Base-by-base conservation (phyloP, 2,797 vertebrate species). In the Lepus townsendii region DNA sequence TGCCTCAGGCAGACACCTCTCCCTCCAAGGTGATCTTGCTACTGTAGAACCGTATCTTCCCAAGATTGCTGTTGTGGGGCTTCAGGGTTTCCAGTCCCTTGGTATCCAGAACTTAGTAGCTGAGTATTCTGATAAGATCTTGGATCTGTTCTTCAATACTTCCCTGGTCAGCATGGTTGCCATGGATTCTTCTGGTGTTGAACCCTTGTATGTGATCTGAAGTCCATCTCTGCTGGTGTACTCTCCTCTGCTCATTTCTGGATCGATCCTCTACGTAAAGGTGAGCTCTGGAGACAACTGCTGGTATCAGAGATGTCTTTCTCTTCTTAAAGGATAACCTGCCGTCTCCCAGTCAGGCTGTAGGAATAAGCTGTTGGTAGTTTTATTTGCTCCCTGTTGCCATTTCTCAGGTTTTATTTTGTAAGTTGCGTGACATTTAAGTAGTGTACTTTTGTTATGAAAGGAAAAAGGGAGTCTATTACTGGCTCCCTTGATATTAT, bases 341-440 rank as follows among this genome's bases (percentile, higher is more conserved):
- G 19, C 38, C 27, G 1, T 57, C 65, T 95, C 38, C 19, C 30
- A 91, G 10, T 12, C 84, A 19, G 60, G 26, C 30, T 78, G 4
- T 22, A 82, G 3, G 17, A 69, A 77, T 80, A 85, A 85, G 30
- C 22, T 82, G 19, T 26, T 65, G 19, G 17, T 22, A 77, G 22
- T 42, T 69, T 90, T 47, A 62, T 57, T 86, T 83, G 62, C 8
- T 69, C 12, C 20, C 19, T 38, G 24, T 90, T 95, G 90, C 63
- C n/a, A 30, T 69, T 8, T 27, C 5, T 76, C 7, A 76, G n/a
- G 32, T 71, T 42, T 88, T 73, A 92, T 52, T 90, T 90, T n/a
- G 77, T 47, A 95, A 78, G 9, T 19, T 47, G 11, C 60, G 7
- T 71, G n/a, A 62, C 78, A 87, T 89, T 54, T 76, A 76, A 77